These are phyloP conservation scores for Echiichthys vipera DNA, from an alignment of 2,797 vertebrate genomes.

Conservation along the genomic window DNA sequence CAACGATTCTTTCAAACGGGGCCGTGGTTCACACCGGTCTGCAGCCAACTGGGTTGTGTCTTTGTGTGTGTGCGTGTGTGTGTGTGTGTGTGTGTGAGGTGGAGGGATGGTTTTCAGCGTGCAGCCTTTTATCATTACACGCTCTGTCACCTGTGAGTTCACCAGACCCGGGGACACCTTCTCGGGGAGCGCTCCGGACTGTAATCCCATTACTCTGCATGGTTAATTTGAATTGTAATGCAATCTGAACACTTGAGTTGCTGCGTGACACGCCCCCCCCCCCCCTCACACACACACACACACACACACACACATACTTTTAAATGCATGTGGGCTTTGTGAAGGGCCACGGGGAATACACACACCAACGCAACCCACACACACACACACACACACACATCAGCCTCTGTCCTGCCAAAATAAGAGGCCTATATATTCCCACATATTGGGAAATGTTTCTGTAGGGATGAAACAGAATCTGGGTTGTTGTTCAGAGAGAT, in stretches of 20 bases:
- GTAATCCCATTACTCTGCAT: constrained; percentile 81
- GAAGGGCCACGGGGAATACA: constrained; percentile 44
- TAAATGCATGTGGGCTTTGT: constrained; percentile 70
- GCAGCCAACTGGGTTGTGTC: constrained; percentile 33
- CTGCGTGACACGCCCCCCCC: constrained; percentile 73
- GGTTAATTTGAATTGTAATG: constrained; percentile 86
- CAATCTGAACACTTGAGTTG: constrained; percentile 82
- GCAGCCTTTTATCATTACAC: neutral
- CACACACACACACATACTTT: too few relatives aligned
- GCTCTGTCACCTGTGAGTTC: constrained; percentile 64
- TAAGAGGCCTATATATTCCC: constrained; percentile 42
- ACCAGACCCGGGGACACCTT: constrained; percentile 42
- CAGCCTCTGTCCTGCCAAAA: constrained; percentile 40
- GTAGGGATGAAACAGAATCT: constrained; percentile 79
- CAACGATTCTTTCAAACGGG: constrained; percentile 32
- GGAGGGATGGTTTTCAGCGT: neutral
- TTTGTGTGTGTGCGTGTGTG: constrained; percentile 36
- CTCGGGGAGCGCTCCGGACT: constrained; percentile 64
- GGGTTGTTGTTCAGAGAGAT: constrained; percentile 62
- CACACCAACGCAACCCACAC: constrained; percentile 29
- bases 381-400: constrained; percentile 12
- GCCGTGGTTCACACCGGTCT: constrained; percentile 51
- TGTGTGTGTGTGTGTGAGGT: neutral
- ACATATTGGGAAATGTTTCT: constrained; percentile 71
- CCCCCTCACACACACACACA: too few relatives aligned